These are phyloP conservation scores for Psophia crepitans DNA, from an alignment of 2,113 vertebrate genomes.

Conservation along the genomic window DNA sequence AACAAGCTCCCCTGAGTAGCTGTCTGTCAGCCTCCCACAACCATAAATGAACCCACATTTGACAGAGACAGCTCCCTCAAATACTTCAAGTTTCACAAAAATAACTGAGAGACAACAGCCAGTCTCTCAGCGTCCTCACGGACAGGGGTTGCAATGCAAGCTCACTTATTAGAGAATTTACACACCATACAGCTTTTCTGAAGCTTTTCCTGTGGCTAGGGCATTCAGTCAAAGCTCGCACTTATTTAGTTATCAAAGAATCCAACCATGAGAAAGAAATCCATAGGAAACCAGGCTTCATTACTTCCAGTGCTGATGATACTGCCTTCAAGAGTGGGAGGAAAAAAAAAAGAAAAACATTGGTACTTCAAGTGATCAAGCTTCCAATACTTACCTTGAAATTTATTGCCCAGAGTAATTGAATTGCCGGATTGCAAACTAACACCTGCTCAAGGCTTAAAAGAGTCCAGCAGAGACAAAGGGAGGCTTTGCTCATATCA, in stretches of 20 bases:
- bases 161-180: neutral
- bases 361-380: neutral
- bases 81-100: neutral
- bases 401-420: constrained; percentile 45
- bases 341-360: neutral
- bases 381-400: constrained; percentile 23
- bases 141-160: neutral
- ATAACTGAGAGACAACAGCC: neutral
- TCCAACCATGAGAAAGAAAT: constrained; percentile 34
- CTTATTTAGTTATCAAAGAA: constrained; percentile 45
- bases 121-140: neutral
- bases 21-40: neutral
- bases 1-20: neutral
- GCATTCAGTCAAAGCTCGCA: neutral
- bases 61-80: neutral
- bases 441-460: constrained; percentile 13
- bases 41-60: neutral
- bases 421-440: constrained; percentile 17
- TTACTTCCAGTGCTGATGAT: neutral
- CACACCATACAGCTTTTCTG: neutral
- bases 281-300: constrained; percentile 31
- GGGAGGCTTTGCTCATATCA: neutral
- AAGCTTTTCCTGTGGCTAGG: neutral
- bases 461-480: neutral
- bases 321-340: neutral